A percentile compares a stretch with the other conserved stretches of the same genome.
phyloP scores from a whole-genome alignment of 1,140 invertebrate genomes.

The Bombyx mandarina region DNA sequence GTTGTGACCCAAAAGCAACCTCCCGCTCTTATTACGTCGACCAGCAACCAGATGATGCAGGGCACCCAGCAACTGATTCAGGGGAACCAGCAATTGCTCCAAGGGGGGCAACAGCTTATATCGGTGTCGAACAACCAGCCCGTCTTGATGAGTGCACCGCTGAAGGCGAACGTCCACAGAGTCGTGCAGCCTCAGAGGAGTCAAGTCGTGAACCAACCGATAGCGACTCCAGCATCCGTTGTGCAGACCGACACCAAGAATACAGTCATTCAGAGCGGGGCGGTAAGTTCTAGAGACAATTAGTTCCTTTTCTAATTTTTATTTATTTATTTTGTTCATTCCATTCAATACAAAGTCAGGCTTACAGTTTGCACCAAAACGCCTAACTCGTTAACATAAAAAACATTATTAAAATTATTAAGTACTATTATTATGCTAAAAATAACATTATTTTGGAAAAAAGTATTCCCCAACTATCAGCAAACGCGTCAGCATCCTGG shows the following conservation, averaged over 20 bases:
- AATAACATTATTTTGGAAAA: too few relatives aligned
- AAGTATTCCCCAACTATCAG: too few relatives aligned
- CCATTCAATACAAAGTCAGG: too few relatives aligned
- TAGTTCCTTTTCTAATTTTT: too few relatives aligned
- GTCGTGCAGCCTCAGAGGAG: constrained; percentile 42
- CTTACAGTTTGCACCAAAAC: too few relatives aligned
- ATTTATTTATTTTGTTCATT: too few relatives aligned
- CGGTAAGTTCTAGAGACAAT: constrained; percentile 22
- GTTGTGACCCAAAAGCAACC: constrained; percentile 59
- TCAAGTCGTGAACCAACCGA: constrained; percentile 28
- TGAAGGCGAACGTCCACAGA: constrained; percentile 42
- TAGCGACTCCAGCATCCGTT: constrained; percentile 11
- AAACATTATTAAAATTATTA: too few relatives aligned
- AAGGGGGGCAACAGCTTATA: constrained; percentile 56
- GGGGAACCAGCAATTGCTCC: constrained; percentile 23
- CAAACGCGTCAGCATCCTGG: too few relatives aligned
- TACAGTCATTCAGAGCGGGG: constrained; percentile 28
- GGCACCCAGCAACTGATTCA: constrained; percentile 19
- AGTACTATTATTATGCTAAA: too few relatives aligned
- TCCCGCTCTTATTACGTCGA: constrained; percentile 46
- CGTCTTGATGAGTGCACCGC: constrained; percentile 50
- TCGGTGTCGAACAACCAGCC: constrained; percentile 55
- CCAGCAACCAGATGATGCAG: constrained; percentile 40
- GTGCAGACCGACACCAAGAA: constrained; percentile 29
- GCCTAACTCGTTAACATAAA: too few relatives aligned